Conservation (phyloP, 1,140 invertebrate genomes). For the Drosophila bifasciata region DNA sequence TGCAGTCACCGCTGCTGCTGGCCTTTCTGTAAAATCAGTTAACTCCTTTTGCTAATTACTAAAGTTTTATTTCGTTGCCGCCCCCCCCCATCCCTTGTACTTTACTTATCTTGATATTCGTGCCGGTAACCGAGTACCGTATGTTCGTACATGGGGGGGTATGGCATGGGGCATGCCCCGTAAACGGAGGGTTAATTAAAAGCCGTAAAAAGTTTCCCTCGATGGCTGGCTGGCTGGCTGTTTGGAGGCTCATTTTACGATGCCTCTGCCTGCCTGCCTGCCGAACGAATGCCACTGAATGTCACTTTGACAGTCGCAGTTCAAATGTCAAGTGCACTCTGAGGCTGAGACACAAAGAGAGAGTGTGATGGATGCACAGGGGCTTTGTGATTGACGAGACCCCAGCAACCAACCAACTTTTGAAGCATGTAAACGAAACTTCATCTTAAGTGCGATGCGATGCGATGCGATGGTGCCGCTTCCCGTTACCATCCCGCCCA, state of each 20-base stretch:
- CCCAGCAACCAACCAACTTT: constrained; percentile 34
- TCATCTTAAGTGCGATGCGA: constrained; percentile 28
- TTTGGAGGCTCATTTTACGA: constrained; percentile 43
- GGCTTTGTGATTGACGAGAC: constrained; percentile 72
- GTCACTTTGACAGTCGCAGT: constrained; percentile 73
- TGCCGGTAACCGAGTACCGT: constrained; percentile 47
- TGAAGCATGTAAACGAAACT: constrained; percentile 61
- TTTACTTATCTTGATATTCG: constrained; percentile 67
- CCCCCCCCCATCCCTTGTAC: constrained; percentile 2
- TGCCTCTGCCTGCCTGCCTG: constrained; percentile 6
- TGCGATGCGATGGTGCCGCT: no score
- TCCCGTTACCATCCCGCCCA: no score
- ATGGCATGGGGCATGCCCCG: constrained; percentile 11
- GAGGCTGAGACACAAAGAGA: constrained; percentile 34
- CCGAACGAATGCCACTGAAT: constrained; percentile 23
- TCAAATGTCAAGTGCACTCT: constrained; percentile 75
- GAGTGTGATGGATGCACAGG: constrained; percentile 16
- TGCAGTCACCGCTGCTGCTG: constrained; percentile 49
- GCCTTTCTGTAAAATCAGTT: constrained; percentile 74
- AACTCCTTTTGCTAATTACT: constrained; percentile 81
- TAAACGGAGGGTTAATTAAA: constrained; percentile 77
- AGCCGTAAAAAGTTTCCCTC: constrained; percentile 62
- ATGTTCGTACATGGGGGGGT: constrained; percentile 19
- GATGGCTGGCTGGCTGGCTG: constrained; percentile 6
- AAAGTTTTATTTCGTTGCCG: constrained; percentile 75